Base-by-base conservation (phyloP, 2,113 vertebrate species). In the Gobiocypris rarus region DNA sequence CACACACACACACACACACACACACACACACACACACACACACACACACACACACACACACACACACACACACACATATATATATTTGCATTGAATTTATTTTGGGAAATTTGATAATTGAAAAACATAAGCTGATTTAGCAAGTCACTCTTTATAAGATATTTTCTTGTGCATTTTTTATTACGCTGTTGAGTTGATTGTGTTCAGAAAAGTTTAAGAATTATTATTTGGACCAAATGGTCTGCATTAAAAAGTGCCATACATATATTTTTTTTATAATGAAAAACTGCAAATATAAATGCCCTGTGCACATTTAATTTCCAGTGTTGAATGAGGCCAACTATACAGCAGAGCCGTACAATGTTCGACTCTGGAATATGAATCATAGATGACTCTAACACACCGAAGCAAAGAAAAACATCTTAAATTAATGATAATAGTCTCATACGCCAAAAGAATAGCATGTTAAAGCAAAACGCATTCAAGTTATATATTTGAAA, bases 371-470 rank as follows among this genome's bases (percentile, higher is more conserved):
- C 3, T 24, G 31, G 7, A 43, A 1, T 19, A 63, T 67, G 43
- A 65, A 80, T 52, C 43, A 19, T 31, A 34, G 19, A 80, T 67
- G 24, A 50, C 43, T 67, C 61, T 26, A 19, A 28, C 24, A 65
- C 26, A 80, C 34, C 5, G 15, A 52, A 50, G 78, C 24, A 79
- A 67, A 80, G 26, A 52, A 75, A 75, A 52, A 50, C 78, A 80
- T 80, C 26, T 80, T 80, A 34, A 80, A 80, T 80, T 13, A 80
- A 65, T 80, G 78, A 80, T 50, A 67, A 63, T 19, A 52, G 78
- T 50, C 78, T 22, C 24, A 3, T 28, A 63, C 9, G 31, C 43
- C 41, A 31, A 67, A 19, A 26, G 9, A 80, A 19, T 52, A 48
- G 59, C 43, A 80, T 31, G 31, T 80, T 67, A 80, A 50, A 80